Evolutionary conservation across 2,888 invertebrate genomes (phyloP).

Genomic region (Hartigia nigra): DNA sequence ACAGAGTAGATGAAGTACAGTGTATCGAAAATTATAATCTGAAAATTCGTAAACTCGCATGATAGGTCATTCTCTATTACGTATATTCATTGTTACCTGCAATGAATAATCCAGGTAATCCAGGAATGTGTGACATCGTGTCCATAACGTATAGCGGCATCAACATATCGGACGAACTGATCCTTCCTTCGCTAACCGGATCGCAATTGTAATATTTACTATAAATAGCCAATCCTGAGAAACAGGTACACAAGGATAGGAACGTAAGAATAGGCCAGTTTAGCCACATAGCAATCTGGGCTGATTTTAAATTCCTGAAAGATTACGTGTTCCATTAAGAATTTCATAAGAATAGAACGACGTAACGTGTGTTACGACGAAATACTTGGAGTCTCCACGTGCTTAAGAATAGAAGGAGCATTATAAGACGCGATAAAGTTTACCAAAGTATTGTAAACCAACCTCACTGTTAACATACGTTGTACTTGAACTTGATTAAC

Average conservation of each 20-base stretch:
- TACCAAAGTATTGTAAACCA: slow-evolving; percentile 18
- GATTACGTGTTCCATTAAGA: slow-evolving; percentile 3
- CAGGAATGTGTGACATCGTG: slow-evolving; percentile 78
- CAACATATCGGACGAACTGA: slow-evolving; percentile 78
- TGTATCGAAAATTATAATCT: not conserved
- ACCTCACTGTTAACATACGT: slow-evolving; percentile 76
- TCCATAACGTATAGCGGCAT: slow-evolving; percentile 85
- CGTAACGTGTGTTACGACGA: not conserved
- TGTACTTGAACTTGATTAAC: slow-evolving; percentile 90
- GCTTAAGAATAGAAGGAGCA: not conserved
- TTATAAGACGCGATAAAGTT: not conserved
- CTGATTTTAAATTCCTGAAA: slow-evolving; percentile 72
- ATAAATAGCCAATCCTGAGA: slow-evolving; percentile 82
- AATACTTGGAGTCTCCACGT: not conserved
- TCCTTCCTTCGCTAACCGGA: slow-evolving; percentile 74
- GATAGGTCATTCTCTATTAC: not conserved
- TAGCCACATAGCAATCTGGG: slow-evolving; percentile 81
- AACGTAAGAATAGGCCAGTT: slow-evolving; percentile 83
- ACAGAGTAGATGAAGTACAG: not conserved
- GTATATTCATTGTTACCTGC: slow-evolving; percentile 67
- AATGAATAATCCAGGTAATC: slow-evolving; percentile 89
- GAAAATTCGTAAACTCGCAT: not conserved
- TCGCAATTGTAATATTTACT: slow-evolving; percentile 87
- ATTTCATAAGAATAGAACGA: not conserved
- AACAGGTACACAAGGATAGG: slow-evolving; percentile 77